Evolutionary conservation across 2,113 vertebrate genomes (phyloP).

Genomic region (Channa maculata): DNA sequence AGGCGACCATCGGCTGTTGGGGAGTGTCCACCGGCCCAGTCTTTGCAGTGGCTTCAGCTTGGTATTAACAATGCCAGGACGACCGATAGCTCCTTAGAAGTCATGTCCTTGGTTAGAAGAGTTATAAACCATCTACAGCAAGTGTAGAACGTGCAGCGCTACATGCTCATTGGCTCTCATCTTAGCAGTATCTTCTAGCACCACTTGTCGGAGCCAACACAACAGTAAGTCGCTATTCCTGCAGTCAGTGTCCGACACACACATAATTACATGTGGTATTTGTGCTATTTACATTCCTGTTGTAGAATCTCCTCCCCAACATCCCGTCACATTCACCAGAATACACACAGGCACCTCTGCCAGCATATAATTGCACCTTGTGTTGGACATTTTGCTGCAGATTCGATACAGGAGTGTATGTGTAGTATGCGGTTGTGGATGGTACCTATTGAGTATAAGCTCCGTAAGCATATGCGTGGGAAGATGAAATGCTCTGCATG

Average conservation of each 20-base stretch:
- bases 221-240: neutral
- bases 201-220: neutral
- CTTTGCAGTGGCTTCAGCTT: too few relatives aligned
- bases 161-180: too few relatives aligned
- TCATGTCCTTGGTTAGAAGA: too few relatives aligned
- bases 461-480: slow-evolving; percentile 24
- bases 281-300: neutral
- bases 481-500: slow-evolving; percentile 42
- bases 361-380: slow-evolving; percentile 16
- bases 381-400: slow-evolving; percentile 5
- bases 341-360: neutral
- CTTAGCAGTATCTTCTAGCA: too few relatives aligned
- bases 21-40: too few relatives aligned
- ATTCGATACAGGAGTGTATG: slow-evolving; percentile 18
- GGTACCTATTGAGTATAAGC: slow-evolving; percentile 20
- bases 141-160: too few relatives aligned
- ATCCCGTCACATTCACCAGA: neutral
- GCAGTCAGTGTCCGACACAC: slow-evolving; percentile 3
- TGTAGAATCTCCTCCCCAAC: slow-evolving; percentile 2
- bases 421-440: too few relatives aligned
- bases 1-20: too few relatives aligned
- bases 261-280: neutral
- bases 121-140: too few relatives aligned
- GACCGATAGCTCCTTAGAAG: too few relatives aligned
- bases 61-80: too few relatives aligned